Evolutionary conservation across 2,888 invertebrate genomes (phyloP), one percentile per base, ranked within the genome.

Genomic region (Portevinia maculata): DNA sequence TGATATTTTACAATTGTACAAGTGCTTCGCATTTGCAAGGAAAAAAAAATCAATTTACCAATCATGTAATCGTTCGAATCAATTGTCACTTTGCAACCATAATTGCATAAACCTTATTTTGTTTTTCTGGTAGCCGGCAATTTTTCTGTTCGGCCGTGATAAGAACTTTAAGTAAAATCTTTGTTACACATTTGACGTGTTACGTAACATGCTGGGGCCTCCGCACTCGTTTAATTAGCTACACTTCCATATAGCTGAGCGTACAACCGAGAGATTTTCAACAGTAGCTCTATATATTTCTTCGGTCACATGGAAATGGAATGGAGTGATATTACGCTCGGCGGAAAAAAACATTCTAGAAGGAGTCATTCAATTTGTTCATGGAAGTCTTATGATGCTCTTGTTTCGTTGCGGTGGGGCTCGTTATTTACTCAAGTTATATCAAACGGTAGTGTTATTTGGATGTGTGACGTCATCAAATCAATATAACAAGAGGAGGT

Each of bases 401-500:
- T 8, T n/a, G n/a, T n/a, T n/a, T 44, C 19, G 44, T 44, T 8
- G 2, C 41, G 28, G 17, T 78, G 39, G 15, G 7, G 37, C 19
- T 50, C 8, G 50, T 65, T 57, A 67, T 75, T 65, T 65, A 67
- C 67, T 41, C 19, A 30, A 64, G 62, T 53, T 32, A 32, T 55
- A 44, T 65, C 30, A 41, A 44, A 60, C 24, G 60, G 32, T 41
- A 71, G 71, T 46, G 62, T 44, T 48, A 30, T 53, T 39, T 24
- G 50, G 13, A 17, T 8, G 7, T 44, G 39, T 81, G 81, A 76
- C 81, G 81, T 81, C 81, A 81, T 11, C 59, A 32, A 55, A 81
- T 81, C 81, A 76, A 76, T 81, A 81, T 53, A 70, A 15, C 37
- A 81, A 60, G 53, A 67, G 70, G 76, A 76, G 81, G 81, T 81